Percentiles rank a stretch among this genome's conserved stretches.
Conservation (phyloP, 1,140 invertebrate genomes). For the Pseudomyrmex cubaensis region DNA sequence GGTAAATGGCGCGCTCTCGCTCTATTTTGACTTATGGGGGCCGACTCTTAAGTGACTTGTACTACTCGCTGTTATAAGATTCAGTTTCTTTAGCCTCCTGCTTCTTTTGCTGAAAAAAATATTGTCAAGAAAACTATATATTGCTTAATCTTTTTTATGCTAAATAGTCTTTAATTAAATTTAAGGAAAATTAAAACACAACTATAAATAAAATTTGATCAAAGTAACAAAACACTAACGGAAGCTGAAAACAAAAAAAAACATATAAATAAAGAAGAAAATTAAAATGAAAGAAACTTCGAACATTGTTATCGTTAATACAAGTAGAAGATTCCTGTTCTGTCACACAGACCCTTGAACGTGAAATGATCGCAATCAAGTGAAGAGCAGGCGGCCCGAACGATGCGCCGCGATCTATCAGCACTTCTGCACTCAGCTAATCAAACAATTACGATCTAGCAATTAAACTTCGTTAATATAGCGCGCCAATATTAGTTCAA, state of each 20-base stretch:
- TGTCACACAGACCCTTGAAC: conserved; percentile 7
- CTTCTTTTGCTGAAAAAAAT: background rate
- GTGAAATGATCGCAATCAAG: conserved; percentile 41
- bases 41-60: background rate
- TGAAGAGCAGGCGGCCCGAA: conserved; percentile 22
- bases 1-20: conserved; percentile 7
- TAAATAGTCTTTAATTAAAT: background rate
- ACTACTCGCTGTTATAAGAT: conserved; percentile 19
- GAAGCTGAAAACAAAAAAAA: background rate
- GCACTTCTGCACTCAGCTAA: conserved; percentile 57
- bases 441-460: conserved; percentile 64
- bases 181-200: background rate
- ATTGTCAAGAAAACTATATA: conserved; percentile 5
- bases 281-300: background rate
- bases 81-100: background rate
- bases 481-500: conserved; percentile 62
- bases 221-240: too few species aligned
- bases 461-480: conserved; percentile 62
- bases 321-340: background rate
- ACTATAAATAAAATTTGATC: background rate
- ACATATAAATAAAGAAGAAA: background rate
- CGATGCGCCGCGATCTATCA: conserved; percentile 46
- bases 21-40: conserved; percentile 29
- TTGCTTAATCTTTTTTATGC: conserved; percentile 9
- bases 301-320: background rate